Evolutionary conservation across 2,888 invertebrate genomes (phyloP).

Genomic region (Zaprionus obscuricornis): DNA sequence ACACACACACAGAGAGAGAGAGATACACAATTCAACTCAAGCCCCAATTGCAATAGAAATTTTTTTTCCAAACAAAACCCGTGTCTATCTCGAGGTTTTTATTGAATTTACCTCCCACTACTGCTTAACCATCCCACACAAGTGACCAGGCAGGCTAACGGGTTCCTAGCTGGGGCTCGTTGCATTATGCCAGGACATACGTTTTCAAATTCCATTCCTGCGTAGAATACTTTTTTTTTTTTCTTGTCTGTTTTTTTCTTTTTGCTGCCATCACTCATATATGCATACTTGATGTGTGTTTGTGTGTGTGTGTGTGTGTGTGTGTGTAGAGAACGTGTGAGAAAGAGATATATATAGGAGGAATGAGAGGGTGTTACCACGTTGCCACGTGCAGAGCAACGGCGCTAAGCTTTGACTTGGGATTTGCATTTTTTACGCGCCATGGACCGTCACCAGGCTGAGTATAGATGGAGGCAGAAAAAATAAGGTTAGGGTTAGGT

Average conservation of each 20-base stretch:
- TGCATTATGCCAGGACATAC: slow-evolving; percentile 77
- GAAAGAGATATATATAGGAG: slow-evolving; percentile 2
- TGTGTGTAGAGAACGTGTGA: slow-evolving; percentile 7
- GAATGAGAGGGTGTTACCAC: slow-evolving; percentile 50
- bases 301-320: slow-evolving; percentile 1
- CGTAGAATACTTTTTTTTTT: slow-evolving; percentile 45
- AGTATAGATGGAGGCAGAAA: not conserved
- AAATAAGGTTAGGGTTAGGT: slow-evolving; percentile 9
- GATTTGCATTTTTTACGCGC: slow-evolving; percentile 80
- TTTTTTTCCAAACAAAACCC: slow-evolving; percentile 41
- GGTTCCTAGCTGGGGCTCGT: slow-evolving; percentile 47
- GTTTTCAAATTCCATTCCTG: slow-evolving; percentile 76
- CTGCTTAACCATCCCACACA: slow-evolving; percentile 8
- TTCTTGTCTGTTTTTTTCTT: slow-evolving; percentile 2
- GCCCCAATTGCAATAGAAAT: slow-evolving; percentile 38
- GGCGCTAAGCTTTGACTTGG: slow-evolving; percentile 81
- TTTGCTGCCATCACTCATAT: slow-evolving; percentile 60
- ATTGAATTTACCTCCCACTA: slow-evolving; percentile 52
- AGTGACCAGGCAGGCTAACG: slow-evolving; percentile 38
- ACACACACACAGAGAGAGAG: slow-evolving; percentile 1
- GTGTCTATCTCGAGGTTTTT: slow-evolving; percentile 54
- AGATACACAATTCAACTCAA: slow-evolving; percentile 22
- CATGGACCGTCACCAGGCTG: slow-evolving; percentile 39
- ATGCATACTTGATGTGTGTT: slow-evolving; percentile 17
- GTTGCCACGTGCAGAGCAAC: slow-evolving; percentile 70